Base-by-base conservation (phyloP, 2,888 invertebrate species). In the Odontomyia ornata region DNA sequence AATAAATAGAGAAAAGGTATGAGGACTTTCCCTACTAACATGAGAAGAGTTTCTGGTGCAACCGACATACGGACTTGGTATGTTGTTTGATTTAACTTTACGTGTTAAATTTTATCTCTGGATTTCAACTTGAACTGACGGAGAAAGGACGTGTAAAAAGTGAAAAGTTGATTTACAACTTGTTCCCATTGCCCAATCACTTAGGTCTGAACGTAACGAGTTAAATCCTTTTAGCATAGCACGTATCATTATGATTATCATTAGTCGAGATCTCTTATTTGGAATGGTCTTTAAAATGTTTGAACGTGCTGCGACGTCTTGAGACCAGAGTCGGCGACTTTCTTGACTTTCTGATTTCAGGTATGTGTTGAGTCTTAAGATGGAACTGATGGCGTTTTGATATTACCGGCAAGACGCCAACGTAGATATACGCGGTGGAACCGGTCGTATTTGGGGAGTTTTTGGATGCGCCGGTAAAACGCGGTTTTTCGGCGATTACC, bases 21-120 rank as follows among this genome's bases (percentile, higher is more conserved):
- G 30, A 65, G 65, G 65, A 65, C 65, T 65, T 65, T 65, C 65
- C 65, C 28, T 65, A 52, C 52, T 3, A 36, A n/a, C n/a, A n/a
- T n/a, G n/a, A n/a, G n/a, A n/a, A n/a, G n/a, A 36, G 36, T 9
- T 36, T 36, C 36, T 5, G 36, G 36, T 36, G 36, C 36, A 36
- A 5, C 36, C 36, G 36, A 36, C 9, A 36, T 36, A 36, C 9
- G 36, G 5, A 5, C 36, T 36, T 3, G 5, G 9, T 36, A 36
- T 36, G 36, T 52, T 52, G 52, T 18, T n/a, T n/a, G 4, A 52
- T 52, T 18, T 15, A 52, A 52, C 52, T 18, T 52, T 4, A 15
- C 52, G 2, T 9, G 36, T 52, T 15, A 15, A n/a, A n/a, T n/a
- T 52, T 4, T 60, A 60, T 25, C 25, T 60, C 13, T 52, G n/a